These are phyloP conservation scores for Xestia sexstrigata DNA, from an alignment of 2,888 invertebrate genomes.

Conservation along the genomic window DNA sequence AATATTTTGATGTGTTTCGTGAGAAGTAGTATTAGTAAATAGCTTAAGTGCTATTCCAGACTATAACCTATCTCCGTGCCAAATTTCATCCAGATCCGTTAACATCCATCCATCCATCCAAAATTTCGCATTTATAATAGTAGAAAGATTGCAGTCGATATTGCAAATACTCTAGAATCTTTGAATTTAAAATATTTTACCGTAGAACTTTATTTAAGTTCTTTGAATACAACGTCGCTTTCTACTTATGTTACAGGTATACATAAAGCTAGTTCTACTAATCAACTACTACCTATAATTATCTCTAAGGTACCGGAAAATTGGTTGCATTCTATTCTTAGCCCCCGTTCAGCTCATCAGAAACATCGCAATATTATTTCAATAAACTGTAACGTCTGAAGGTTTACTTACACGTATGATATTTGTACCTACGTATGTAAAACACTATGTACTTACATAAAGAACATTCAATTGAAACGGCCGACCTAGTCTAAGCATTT, in stretches of 20 bases:
- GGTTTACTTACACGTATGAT: background rate
- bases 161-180: background rate
- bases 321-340: background rate
- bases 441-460: conserved; percentile 1
- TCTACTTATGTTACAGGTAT: background rate
- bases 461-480: conserved; percentile 8
- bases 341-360: background rate
- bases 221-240: background rate
- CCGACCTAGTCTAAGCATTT: background rate
- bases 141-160: background rate
- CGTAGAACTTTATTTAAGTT: background rate
- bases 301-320: background rate
- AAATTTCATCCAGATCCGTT: background rate
- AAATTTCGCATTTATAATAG: background rate
- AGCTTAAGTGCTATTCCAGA: background rate
- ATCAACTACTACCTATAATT: background rate
- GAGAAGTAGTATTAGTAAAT: background rate
- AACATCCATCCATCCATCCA: background rate
- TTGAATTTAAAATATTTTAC: background rate
- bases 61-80: background rate
- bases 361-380: background rate
- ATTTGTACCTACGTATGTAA: background rate
- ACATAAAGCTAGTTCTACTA: background rate
- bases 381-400: background rate
- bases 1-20: background rate